Base-by-base conservation (phyloP, 1,140 invertebrate species). In the Sminthurides bifidus region DNA sequence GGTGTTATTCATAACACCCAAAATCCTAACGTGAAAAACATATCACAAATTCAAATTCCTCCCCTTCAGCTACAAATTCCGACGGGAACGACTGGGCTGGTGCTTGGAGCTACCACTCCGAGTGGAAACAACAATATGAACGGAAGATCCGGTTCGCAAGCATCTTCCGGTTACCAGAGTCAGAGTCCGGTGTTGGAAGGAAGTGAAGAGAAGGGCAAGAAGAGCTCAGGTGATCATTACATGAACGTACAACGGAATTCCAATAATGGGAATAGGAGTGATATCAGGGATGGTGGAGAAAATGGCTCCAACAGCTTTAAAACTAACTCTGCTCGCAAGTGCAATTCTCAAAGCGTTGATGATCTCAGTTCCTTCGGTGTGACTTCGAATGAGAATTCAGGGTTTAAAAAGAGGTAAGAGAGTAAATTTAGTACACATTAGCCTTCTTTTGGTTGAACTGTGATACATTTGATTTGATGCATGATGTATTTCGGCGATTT, bases 61-160 rank as follows among this genome's bases (percentile, higher is more conserved):
- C 57, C 54, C 5, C 56, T 65, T n/a, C 61, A 63, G 23, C 27
- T 63, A 21, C 59, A 61, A 49, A 65, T 63, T 50, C 60, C 61
- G 12, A 3, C 65, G 69, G 29, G 69, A 69, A 43, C 68, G 71
- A 33, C 66, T 70, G 23, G 24, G 23, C 24, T 21, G 23, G 44
- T n/a, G 63, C 60, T 1, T 57, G 70, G 10, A 55, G 65, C 17
- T 84, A 31, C 92, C 91, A 73, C 87, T 87, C 2, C 81, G 88
- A 41, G 91, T 68, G 67, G 71, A 48, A 63, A 70, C 46, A 58
- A 62, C 15, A 54, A 54, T 6, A 59, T 58, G 41, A 64, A 60
- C 40, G 38, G 50, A 23, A 35, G 58, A 19, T 52, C 60, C 4
- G 63, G 60, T 3, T 58, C 58, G 6, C 60, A 65, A 40, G 58